Evolutionary conservation across 2,113 vertebrate species (phyloP).

Genomic region (Prunella fulvescens): DNA sequence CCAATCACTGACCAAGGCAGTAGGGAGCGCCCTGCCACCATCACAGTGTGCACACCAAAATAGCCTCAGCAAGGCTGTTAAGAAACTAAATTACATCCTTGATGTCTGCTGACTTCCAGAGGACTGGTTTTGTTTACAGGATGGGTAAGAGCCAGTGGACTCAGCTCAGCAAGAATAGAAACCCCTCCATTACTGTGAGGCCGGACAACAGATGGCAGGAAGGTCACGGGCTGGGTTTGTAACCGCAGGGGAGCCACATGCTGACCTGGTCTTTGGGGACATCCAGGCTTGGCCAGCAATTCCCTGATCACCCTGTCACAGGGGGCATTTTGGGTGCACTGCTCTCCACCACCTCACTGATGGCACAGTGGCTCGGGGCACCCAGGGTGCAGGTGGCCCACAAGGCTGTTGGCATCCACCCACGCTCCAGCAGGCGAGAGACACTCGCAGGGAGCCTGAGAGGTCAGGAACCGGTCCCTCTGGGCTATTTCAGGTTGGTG

Average conservation of each 20-base stretch:
- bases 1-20: not conserved
- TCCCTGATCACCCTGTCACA: not conserved
- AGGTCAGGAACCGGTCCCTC: not conserved
- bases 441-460: not conserved
- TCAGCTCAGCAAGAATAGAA: slow-evolving; percentile 69
- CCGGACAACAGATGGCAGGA: slow-evolving; percentile 37
- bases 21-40: not conserved
- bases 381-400: not conserved
- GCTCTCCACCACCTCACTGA: not conserved
- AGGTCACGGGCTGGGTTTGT: slow-evolving; percentile 47
- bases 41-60: not conserved
- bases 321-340: not conserved
- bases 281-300: not conserved
- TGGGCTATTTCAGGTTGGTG: slow-evolving; percentile 32
- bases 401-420: not conserved
- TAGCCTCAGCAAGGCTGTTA: slow-evolving; percentile 63
- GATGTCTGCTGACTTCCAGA: slow-evolving; percentile 67
- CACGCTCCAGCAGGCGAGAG: not conserved
- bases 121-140: slow-evolving; percentile 70
- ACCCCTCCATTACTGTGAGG: slow-evolving; percentile 64
- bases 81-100: slow-evolving; percentile 75
- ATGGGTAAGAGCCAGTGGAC: slow-evolving; percentile 62
- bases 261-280: not conserved
- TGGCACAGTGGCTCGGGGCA: rapidly evolving
- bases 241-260: not conserved